Percentiles rank a stretch among this genome's conserved stretches.
Evolutionary conservation across 2,113 vertebrate genomes (phyloP).

Genomic region (Microcebus griseorufus): DNA sequence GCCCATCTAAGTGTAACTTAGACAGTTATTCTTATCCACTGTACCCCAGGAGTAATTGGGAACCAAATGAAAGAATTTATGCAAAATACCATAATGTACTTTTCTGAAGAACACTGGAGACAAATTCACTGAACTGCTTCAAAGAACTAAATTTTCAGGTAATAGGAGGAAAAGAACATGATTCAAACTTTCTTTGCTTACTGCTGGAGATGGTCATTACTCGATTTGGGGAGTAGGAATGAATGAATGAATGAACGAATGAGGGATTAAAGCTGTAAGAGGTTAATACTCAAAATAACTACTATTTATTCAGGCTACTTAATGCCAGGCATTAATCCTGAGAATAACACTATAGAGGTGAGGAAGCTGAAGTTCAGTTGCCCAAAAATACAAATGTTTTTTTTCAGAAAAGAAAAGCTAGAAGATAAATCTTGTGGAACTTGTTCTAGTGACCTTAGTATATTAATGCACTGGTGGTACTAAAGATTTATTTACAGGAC

Average conservation of each 20-base stretch:
- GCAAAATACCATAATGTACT: neutral
- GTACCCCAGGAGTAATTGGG: neutral
- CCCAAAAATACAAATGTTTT: neutral
- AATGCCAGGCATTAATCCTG: neutral
- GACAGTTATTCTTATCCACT: neutral
- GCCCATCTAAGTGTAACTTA: neutral
- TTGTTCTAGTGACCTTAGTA: neutral
- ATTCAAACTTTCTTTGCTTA: neutral
- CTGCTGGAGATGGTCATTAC: neutral
- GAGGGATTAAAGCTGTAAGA: neutral
- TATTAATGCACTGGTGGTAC: neutral
- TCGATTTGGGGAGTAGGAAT: neutral
- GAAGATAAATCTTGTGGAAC: neutral
- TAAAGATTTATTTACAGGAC: neutral
- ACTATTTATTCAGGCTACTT: neutral
- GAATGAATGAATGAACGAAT: neutral
- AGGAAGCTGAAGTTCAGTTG: neutral
- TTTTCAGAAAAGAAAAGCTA: neutral
- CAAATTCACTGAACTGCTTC: conserved; percentile 46
- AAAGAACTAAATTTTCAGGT: conserved; percentile 28
- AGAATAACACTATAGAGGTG: neutral
- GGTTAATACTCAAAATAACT: neutral
- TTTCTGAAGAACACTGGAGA: neutral
- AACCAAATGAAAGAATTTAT: conserved; percentile 11
- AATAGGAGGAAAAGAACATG: neutral